Evolutionary conservation across 2,888 invertebrate genomes (phyloP).

Genomic region (Drosophila birchii): DNA sequence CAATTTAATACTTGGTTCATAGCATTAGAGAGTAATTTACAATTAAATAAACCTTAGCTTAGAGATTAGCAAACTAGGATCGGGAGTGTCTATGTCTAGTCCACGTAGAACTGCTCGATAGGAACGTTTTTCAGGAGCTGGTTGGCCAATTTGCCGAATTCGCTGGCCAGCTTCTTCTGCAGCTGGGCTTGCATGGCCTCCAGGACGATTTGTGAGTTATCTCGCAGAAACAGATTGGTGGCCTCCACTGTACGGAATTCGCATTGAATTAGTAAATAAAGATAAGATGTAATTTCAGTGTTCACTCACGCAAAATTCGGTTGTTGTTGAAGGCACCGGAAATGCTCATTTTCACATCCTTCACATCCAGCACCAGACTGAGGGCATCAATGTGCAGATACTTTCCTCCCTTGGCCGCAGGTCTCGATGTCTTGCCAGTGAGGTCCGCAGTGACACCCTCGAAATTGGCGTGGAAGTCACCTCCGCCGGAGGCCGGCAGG

Average conservation of each 20-base stretch:
- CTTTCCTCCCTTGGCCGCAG: constrained; percentile 85
- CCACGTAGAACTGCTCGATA: constrained; percentile 86
- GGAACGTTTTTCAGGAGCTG: constrained; percentile 88
- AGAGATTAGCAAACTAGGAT: constrained; percentile 41
- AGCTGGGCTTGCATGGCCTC: constrained; percentile 89
- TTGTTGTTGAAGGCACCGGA: constrained; percentile 89
- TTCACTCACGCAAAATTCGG: constrained; percentile 88
- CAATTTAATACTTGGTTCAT: constrained; percentile 68
- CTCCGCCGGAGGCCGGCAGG: constrained; percentile 89
- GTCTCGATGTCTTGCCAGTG: constrained; percentile 86
- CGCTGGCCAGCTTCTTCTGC: constrained; percentile 87
- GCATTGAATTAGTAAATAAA: neutral
- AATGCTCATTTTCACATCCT: constrained; percentile 88
- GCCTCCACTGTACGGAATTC: constrained; percentile 87
- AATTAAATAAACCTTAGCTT: constrained; percentile 61
- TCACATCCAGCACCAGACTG: constrained; percentile 87
- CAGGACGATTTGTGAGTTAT: constrained; percentile 89
- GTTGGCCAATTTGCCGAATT: constrained; percentile 88
- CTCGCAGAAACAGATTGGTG: constrained; percentile 89
- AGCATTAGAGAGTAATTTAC: constrained; percentile 52
- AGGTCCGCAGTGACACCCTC: constrained; percentile 87
- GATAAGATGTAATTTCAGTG: too few relatives aligned
- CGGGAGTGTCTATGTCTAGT: constrained; percentile 53
- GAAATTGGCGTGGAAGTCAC: constrained; percentile 88
- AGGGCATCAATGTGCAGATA: constrained; percentile 88